Base-by-base conservation (phyloP, 1,140 invertebrate species). In the Bombus affinis region DNA sequence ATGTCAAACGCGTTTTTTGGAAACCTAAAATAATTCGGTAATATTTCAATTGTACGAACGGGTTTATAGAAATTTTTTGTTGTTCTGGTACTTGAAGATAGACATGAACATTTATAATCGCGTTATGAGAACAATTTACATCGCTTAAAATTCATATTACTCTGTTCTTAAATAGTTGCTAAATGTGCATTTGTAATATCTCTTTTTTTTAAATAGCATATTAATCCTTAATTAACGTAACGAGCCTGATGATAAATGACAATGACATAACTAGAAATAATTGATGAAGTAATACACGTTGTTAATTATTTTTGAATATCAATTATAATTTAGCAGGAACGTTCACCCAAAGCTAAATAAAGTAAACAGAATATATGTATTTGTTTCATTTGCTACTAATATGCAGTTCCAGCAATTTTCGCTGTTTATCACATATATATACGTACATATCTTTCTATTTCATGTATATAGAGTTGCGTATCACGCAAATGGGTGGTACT, bases 301-400 rank as follows among this genome's bases (percentile, higher is more conserved):
- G 39, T 47, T 62, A 65, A 76, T 37, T 53, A 74, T 32, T 71
- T 70, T 37, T 68, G 73, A 78, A 83, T 83, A 78, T 73, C 72
- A 77, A 88, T 88, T 85, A 78, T 28, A 65, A 37, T 85, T 88
- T 77, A 86, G 80, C 65, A 87, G 81, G 77, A 89, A 89, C 88
- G 81, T 86, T 89, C 42, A 86, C 78, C 59, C 73, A 86, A 70
- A 78, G 71, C 74, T 72, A 89, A 84, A 89, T 57, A 83, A 86
- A 86, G 59, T 32, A 72, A 85, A 81, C 44, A 87, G 42, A 76
- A 79, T 39, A 77, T 72, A 85, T 70, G 75, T 80, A 80, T 39
- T 57, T 42, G 42, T 39, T 42, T 72, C 28, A 68, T 80, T 37
- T 57, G 57, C 44, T 70, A 79, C 70, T 79, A 62, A 78, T 77